Evolutionary conservation across 2,797 vertebrate genomes (phyloP).

Genomic region (Natrix natrix): DNA sequence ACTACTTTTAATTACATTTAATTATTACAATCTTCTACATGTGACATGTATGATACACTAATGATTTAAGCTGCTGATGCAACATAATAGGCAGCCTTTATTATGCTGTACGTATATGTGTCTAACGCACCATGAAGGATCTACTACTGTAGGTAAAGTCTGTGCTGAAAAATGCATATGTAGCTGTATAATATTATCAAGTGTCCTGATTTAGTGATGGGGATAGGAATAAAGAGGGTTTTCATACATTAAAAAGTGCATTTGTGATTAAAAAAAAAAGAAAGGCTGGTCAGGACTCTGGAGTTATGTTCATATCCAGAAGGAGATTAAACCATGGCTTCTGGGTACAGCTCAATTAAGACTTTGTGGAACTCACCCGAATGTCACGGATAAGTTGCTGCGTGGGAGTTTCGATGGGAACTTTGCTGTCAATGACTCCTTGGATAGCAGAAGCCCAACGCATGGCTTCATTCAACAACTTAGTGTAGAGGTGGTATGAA

Average conservation of each 20-base stretch:
- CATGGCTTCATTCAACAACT: conserved; percentile 90
- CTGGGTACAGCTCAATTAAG: not conserved
- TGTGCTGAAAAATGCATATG: not conserved
- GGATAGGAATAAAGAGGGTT: not conserved
- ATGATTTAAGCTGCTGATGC: not conserved
- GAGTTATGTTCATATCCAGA: not conserved
- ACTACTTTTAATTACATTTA: not conserved
- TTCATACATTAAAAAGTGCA: not conserved
- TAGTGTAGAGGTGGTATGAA: conserved; percentile 88
- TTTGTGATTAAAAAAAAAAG: not conserved
- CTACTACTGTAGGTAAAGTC: not conserved
- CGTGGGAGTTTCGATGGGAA: conserved; percentile 91
- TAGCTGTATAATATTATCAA: not conserved
- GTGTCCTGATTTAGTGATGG: not conserved
- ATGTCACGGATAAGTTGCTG: conserved; percentile 93
- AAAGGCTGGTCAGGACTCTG: not conserved
- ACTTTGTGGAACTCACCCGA: conserved; percentile 73
- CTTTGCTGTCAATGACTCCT: conserved; percentile 88
- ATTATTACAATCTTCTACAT: not conserved
- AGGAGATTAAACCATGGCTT: not conserved
- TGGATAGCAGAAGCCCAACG: conserved; percentile 90
- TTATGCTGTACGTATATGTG: not conserved
- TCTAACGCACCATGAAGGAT: not conserved
- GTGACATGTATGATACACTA: not conserved
- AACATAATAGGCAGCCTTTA: not conserved